Evolutionary conservation across 2,888 invertebrate species (phyloP).

Genomic region (Cyclophora punctaria): DNA sequence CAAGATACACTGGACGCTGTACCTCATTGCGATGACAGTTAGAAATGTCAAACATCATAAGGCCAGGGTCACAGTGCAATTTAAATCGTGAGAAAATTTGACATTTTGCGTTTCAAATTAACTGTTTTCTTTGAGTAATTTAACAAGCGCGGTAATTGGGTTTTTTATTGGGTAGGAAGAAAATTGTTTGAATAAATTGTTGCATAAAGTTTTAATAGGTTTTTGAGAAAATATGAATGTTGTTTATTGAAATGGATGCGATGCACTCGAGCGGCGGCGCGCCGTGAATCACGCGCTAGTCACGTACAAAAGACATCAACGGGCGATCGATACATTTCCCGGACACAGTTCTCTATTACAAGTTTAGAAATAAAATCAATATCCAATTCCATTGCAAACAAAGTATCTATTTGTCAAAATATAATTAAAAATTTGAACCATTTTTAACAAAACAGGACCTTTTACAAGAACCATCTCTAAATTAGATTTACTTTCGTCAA

Average conservation of each 20-base stretch:
- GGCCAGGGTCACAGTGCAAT: slow-evolving; percentile 54
- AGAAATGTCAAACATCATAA: slow-evolving; percentile 48
- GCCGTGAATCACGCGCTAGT: too few species aligned
- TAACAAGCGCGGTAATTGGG: slow-evolving; percentile 9
- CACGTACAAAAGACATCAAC: slow-evolving; percentile 12
- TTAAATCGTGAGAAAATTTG: slow-evolving; percentile 55
- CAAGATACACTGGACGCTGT: slow-evolving; percentile 27
- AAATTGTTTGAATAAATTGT: background rate
- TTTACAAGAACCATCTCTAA: too few species aligned
- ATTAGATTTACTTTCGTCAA: background rate
- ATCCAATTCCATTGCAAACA: too few species aligned
- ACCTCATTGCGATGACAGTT: slow-evolving; percentile 58
- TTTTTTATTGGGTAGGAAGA: slow-evolving; percentile 4
- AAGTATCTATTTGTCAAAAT: too few species aligned
- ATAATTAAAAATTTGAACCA: too few species aligned
- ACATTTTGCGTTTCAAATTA: slow-evolving; percentile 24
- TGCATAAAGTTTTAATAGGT: too few species aligned
- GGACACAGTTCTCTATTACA: too few species aligned
- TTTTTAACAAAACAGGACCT: too few species aligned
- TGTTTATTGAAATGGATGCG: too few species aligned
- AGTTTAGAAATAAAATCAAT: too few species aligned
- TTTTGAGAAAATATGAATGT: too few species aligned
- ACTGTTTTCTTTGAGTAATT: slow-evolving; percentile 5
- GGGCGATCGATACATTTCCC: slow-evolving; percentile 7
- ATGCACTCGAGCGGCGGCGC: too few species aligned